Conservation (phyloP, 2,113 vertebrate species). For the Gymnobelideus leadbeateri region DNA sequence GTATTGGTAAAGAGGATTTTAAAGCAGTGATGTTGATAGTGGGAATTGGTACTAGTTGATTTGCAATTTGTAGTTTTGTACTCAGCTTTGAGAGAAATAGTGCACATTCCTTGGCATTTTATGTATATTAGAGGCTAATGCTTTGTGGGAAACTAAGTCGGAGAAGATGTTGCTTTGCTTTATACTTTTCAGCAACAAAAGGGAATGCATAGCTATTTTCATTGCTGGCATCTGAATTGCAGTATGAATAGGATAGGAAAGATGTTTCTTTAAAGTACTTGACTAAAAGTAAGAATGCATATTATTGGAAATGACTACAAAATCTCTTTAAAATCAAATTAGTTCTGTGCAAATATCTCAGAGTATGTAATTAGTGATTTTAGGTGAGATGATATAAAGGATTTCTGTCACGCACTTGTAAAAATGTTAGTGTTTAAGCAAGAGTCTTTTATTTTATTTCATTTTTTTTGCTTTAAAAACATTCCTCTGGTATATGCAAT, state of each 20-base stretch:
- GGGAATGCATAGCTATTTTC: background rate
- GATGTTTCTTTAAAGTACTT: background rate
- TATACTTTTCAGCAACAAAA: background rate
- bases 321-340: conserved; percentile 38
- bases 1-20: background rate
- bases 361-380: conserved; percentile 4
- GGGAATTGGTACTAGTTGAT: background rate
- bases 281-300: background rate
- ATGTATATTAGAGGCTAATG: background rate
- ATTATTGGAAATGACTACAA: conserved; percentile 6
- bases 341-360: background rate
- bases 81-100: background rate
- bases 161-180: background rate
- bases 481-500: background rate
- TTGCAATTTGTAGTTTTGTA: background rate
- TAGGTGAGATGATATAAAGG: conserved; percentile 16
- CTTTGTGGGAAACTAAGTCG: background rate
- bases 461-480: background rate
- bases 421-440: background rate
- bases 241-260: background rate
- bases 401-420: background rate
- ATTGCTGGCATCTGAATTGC: background rate
- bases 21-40: background rate
- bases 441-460: conserved; percentile 31
- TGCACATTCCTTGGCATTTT: background rate